phyloP scores from a whole-genome alignment of 2,113 vertebrate species.

The Rallus limicola region DNA sequence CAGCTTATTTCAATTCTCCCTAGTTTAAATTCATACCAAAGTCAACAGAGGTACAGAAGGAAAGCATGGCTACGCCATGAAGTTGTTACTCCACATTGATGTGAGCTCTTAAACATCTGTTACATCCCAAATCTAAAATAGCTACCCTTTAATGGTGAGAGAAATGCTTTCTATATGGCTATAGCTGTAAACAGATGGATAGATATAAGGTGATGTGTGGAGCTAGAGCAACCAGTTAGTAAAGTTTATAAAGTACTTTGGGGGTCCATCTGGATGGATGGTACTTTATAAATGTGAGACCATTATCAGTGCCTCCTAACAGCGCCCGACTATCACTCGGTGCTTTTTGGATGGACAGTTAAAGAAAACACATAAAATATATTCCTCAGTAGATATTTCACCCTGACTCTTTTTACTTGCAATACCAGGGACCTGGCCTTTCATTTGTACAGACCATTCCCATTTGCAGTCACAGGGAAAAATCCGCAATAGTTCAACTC shows the following conservation, averaged over 20 bases:
- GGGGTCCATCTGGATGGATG: constrained; percentile 2
- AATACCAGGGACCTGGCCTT: background rate
- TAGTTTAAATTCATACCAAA: background rate
- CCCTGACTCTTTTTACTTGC: background rate
- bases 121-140: background rate
- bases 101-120: constrained; percentile 21
- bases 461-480: constrained; percentile 40
- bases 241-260: constrained; percentile 57
- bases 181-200: constrained; percentile 35
- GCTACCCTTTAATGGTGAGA: background rate
- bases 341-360: constrained; percentile 42
- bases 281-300: constrained; percentile 33
- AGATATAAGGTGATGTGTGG: constrained; percentile 21
- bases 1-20: background rate
- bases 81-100: background rate
- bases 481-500: constrained; percentile 15
- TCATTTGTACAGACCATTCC: constrained; percentile 38
- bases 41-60: background rate
- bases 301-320: constrained; percentile 15
- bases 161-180: background rate
- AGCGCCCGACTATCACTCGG: background rate
- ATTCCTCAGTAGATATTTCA: constrained; percentile 11
- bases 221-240: constrained; percentile 26
- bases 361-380: constrained; percentile 56
- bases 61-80: background rate